Base-by-base conservation (phyloP, 2,797 vertebrate genomes). In the Xenops minutus region DNA sequence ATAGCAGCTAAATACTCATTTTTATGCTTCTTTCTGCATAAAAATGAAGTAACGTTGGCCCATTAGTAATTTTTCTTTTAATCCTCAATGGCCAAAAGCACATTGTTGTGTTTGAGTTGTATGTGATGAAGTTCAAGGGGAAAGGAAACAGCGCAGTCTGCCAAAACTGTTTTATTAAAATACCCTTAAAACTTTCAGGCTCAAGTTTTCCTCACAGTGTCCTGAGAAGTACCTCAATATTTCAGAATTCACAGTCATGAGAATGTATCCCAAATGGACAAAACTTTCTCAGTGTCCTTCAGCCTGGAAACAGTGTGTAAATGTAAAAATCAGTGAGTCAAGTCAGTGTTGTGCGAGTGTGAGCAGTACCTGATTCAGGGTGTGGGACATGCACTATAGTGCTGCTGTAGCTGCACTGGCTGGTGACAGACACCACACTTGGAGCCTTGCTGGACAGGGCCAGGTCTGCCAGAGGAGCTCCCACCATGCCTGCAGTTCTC, bases 361-460 rank as follows among this genome's bases (percentile, higher is more conserved):
- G 44, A 10, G 24, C 7, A 56, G 91, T 96, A 99, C 99, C 99
- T 97, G 99, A 98, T 95, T 99, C 98, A 1, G 98, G 98, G 77
- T 98, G 98, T 3, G 98, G 98, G 51, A 98, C 98, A 6, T 98
- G 98, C n/a, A 98, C 98, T 16, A 98, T 97, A 71, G 98, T 98
- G 98, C 98, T 99, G 98, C 98, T 99, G 98, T 98, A 99, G 85
- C 98, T 99, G 97, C 98, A 98, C 97, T 98, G 99, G 97, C 99
- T 99, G 89, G 98, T 98, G 95, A 98, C 96, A 1, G 98, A 99
- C 48, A 98, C 98, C 85, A 98, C 97, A 29, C 99, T 99, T 96
- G 98, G 98, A 34, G 98, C 98, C 79, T 98, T 98, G 17, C 93
- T 98, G 89, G 98, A 97, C 94, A 98, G 94, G n/a, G 98, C 97